Evolutionary conservation across 2,113 vertebrate species (phyloP).

Genomic region (human): GRCh38 chr3:178030001-178030500

Average conservation of each 20-base stretch:
- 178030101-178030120: conserved; percentile 14
- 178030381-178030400: neutral
- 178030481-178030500: neutral
- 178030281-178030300: conserved; percentile 31
- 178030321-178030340: conserved; percentile 37
- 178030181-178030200: neutral
- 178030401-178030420: neutral
- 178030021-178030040: neutral
- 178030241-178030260: conserved; percentile 25
- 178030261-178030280: neutral
- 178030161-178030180: neutral
- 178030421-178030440: neutral
- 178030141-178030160: conserved; percentile 7
- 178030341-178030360: neutral
- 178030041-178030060: neutral
- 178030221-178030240: neutral
- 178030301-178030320: conserved; percentile 37
- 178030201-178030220: neutral
- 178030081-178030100: neutral
- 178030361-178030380: conserved; percentile 27
- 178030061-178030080: conserved; percentile 6
- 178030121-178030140: neutral
- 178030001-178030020: neutral
- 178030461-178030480: neutral
- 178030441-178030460: neutral